Conservation (phyloP, 2,797 vertebrate species). For the Sebastiscus albofasciatus region DNA sequence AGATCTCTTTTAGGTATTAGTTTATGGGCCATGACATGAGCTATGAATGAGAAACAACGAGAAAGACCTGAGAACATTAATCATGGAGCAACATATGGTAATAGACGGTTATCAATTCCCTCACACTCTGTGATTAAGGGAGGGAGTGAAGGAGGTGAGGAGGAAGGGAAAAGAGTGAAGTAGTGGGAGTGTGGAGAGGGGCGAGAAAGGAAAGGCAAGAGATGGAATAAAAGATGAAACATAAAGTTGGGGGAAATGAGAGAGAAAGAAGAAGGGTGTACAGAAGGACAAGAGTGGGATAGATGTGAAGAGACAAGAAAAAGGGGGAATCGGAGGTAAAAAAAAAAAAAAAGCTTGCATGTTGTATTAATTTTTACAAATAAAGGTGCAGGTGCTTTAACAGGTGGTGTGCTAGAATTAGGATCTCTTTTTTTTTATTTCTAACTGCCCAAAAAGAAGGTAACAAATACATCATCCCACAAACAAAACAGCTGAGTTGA, state of each 20-base stretch:
- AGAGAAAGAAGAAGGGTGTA: neutral
- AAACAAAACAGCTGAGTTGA: constrained; percentile 5
- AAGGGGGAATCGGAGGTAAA: neutral
- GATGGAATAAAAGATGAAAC: constrained; percentile 12
- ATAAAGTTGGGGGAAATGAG: constrained; percentile 16
- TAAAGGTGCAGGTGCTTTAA: neutral
- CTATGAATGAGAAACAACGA: constrained; percentile 91
- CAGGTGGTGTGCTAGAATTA: neutral
- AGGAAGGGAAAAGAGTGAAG: constrained; percentile 28
- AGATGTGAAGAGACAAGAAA: neutral
- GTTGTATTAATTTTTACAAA: neutral
- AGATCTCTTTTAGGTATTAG: constrained; percentile 92
- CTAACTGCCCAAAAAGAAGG: neutral
- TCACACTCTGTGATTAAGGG: constrained; percentile 73
- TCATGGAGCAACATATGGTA: constrained; percentile 84
- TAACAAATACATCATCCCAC: constrained; percentile 5
- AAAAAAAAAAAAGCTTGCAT: neutral
- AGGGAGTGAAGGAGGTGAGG: constrained; percentile 41
- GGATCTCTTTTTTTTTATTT: neutral
- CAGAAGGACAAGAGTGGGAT: neutral
- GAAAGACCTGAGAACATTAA: constrained; percentile 84
- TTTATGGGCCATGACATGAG: constrained; percentile 99
- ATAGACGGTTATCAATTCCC: constrained; percentile 79
- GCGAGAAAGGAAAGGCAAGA: constrained; percentile 18
- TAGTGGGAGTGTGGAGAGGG: constrained; percentile 19